phyloP scores from a whole-genome alignment of 2,113 vertebrate species.

The Cnemophilus loriae region DNA sequence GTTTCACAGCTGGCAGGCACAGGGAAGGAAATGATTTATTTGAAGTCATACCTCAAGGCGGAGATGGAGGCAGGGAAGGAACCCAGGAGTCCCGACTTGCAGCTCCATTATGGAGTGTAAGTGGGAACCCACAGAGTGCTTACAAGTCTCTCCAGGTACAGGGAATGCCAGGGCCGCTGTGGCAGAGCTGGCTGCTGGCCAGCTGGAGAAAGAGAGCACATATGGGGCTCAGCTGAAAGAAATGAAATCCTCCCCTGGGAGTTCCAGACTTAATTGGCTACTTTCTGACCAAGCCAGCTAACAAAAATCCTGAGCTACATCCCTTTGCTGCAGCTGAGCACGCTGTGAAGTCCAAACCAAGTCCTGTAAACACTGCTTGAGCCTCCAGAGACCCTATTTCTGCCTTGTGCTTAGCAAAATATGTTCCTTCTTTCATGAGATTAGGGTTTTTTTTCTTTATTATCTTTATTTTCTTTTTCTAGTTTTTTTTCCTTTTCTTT shows the following conservation, averaged over 20 bases:
- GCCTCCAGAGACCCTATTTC: neutral
- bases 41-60: neutral
- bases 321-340: neutral
- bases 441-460: neutral
- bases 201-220: neutral
- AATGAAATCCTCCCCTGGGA: neutral
- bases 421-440: neutral
- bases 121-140: neutral
- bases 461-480: too few species aligned
- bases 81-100: neutral
- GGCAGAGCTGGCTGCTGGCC: slow-evolving; percentile 17
- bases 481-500: too few species aligned
- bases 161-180: neutral
- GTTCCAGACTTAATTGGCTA: slow-evolving; percentile 1
- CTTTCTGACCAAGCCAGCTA: neutral
- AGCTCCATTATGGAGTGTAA: neutral
- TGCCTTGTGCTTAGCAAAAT: neutral
- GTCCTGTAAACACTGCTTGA: neutral
- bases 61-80: neutral
- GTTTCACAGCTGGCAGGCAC: neutral
- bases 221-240: neutral
- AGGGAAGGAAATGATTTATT: neutral
- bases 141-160: neutral
- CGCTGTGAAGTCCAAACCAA: neutral
- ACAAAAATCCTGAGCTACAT: neutral